Base-by-base conservation (phyloP, 2,888 invertebrate genomes). In the Pecten maximus region DNA sequence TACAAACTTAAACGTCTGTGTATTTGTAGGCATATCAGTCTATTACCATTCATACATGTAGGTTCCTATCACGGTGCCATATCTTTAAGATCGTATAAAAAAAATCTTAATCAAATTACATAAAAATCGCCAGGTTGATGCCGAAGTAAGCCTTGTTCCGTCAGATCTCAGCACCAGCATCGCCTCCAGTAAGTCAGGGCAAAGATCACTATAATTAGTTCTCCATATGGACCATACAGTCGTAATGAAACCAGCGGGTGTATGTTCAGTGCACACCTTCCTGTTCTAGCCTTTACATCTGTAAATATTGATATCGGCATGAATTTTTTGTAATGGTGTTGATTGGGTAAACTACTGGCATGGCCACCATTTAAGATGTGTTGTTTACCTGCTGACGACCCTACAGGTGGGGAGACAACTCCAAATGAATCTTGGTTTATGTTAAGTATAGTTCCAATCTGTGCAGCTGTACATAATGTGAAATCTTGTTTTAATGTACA, bases 51-150 rank as follows among this genome's bases (percentile, higher is more conserved):
- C 35, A 35, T 74, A 74, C 74, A 74, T 60, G 60, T 28, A 35
- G 74, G 35, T 74, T 74, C 35, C 0, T 8, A 74, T 54, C 74
- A 6, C 28, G 6, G 74, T 74, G 74, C 35, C 35, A 35, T 74
- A 74, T 74, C 74, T 74, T 28, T 35, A 74, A 28, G 23, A 23
- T 0, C 23, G 10, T 28, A 1, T 0, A 23, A 54, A 15, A 74
- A 74, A 74, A 74, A 74, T 35, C 28, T 10, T 74, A 74, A 74
- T 74, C 74, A 74, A 74, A 74, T 74, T 74, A 74, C 28, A 35
- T 74, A 74, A 74, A 74, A 74, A 74, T 74, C 74, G 74, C 35
- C 74, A 74, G 74, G 35, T 35, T 74, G 28, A 74, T 74, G 28
- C 35, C 6, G 35, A 74, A 15, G 35, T 74, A 74, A 74, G 74